These are phyloP conservation scores for Tachina lurida DNA, from an alignment of 2,888 invertebrate species.

Conservation along the genomic window DNA sequence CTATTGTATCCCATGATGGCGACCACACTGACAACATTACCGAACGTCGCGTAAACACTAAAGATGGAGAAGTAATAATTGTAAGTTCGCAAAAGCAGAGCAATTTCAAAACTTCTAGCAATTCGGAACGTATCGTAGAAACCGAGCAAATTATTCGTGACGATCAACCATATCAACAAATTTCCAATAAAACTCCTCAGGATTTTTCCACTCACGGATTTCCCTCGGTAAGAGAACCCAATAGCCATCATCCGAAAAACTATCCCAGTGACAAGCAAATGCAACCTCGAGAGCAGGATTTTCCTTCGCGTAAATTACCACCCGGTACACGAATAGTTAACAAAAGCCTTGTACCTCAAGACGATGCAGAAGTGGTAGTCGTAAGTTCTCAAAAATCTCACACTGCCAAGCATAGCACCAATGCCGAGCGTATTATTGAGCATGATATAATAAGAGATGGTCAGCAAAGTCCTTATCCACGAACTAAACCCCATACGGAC, in stretches of 20 bases:
- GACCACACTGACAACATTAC: slow-evolving; percentile 50
- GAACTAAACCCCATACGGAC: not conserved
- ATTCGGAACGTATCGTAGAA: slow-evolving; percentile 76
- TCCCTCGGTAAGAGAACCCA: slow-evolving; percentile 68
- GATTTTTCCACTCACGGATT: slow-evolving; percentile 74
- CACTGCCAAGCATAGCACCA: slow-evolving; percentile 76
- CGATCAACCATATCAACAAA: slow-evolving; percentile 55
- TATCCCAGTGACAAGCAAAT: slow-evolving; percentile 49
- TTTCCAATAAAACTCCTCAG: slow-evolving; percentile 37
- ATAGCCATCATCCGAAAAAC: slow-evolving; percentile 40
- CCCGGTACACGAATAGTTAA: slow-evolving; percentile 41
- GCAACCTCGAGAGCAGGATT: slow-evolving; percentile 47
- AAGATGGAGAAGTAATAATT: slow-evolving; percentile 76
- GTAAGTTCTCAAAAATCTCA: slow-evolving; percentile 77
- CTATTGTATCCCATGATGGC: slow-evolving; percentile 41
- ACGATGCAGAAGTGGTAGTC: slow-evolving; percentile 73
- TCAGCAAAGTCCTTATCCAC: slow-evolving; percentile 25
- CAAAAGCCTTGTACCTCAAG: slow-evolving; percentile 1
- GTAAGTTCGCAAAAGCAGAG: slow-evolving; percentile 77
- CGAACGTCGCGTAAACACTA: slow-evolving; percentile 63
- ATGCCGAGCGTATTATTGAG: slow-evolving; percentile 76
- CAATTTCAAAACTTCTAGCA: slow-evolving; percentile 76
- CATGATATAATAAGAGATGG: slow-evolving; percentile 74
- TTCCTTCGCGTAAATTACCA: slow-evolving; percentile 52
- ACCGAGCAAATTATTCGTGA: slow-evolving; percentile 75